These are phyloP conservation scores for Maccullochella peelii DNA, from an alignment of 2,113 vertebrate genomes.

Conservation along the genomic window DNA sequence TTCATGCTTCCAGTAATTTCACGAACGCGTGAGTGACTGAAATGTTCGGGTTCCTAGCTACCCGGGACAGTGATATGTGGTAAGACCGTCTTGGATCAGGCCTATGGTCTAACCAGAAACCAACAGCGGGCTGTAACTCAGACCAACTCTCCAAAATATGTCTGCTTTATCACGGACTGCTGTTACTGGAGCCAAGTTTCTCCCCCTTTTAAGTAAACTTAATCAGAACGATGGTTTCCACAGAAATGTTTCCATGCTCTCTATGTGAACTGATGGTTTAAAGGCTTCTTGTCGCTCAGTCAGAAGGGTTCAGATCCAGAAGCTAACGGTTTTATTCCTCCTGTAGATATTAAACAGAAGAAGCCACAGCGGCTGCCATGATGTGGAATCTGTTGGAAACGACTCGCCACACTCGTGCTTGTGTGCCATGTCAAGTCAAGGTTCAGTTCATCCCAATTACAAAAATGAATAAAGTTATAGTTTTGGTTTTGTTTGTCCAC, in stretches of 20 bases:
- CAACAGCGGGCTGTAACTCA: conserved; percentile 3
- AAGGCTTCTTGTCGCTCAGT: conserved; percentile 1
- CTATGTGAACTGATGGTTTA: conserved; percentile 11
- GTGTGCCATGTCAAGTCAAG: too few species aligned
- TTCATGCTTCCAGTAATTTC: neutral
- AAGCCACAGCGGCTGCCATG: neutral
- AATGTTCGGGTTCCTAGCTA: neutral
- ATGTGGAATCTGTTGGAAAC: too few species aligned
- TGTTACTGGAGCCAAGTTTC: conserved; percentile 9
- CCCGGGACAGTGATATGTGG: neutral
- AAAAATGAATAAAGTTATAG: neutral
- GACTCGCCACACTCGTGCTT: too few species aligned
- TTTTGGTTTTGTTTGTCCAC: neutral
- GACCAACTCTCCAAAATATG: conserved; percentile 5
- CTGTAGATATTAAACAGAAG: neutral
- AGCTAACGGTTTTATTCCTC: neutral
- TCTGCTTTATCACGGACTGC: neutral
- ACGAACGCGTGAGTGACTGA: neutral
- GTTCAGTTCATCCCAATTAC: neutral
- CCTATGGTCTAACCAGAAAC: conserved; percentile 27
- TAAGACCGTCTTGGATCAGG: neutral
- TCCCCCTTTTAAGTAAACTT: neutral
- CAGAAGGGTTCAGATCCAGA: conserved; percentile 1
- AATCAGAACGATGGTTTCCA: conserved; percentile 27
- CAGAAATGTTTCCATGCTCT: conserved; percentile 43